Base-by-base conservation (phyloP, 2,797 vertebrate genomes). In the Lepidocolaptes lacrymiger region DNA sequence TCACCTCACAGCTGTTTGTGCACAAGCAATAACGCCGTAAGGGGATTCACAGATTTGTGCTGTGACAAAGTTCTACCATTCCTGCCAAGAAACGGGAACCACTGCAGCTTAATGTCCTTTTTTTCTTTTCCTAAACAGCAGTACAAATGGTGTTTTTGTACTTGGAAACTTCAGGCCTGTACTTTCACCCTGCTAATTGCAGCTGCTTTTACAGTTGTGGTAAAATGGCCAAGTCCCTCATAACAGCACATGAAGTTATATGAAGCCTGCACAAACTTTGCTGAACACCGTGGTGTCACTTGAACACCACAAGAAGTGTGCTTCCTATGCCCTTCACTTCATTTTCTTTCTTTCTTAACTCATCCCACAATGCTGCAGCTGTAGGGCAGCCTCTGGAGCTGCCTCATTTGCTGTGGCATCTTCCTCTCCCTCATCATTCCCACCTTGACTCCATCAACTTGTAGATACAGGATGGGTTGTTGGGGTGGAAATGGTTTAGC, bases 21-120 rank as follows among this genome's bases (percentile, higher is more conserved):
- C 82, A 41, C 20, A 83, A 96, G 88, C 88, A 93, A 32, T 78
- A 84, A 82, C 27, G 44, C 83, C 91, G 87, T 85, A 4, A 75
- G 74, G 67, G 92, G 88, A 94, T 88, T 82, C 85, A 69, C 88
- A 79, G 41, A 79, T 49, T 74, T 91, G 64, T 73, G 63, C 93
- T 86, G 85, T 75, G 85, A 94, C 85, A 92, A 89, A 95, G 91
- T 58, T 80, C 61, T 64, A 10, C 15, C 63, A 4, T 43, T 84
- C 61, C 72, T 89, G 91, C 95, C 94, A 96, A 95, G 79, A 80
- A 80, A 85, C 4, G 0, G 39, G 49, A 96, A 74, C 69, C 48
- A 10, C 75, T 84, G 61, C 62, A 77, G 39, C 49, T 80, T 91
- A 63, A 85, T 10, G 44, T 63, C 61, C 71, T 87, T 73, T 92